Evolutionary conservation across 2,888 invertebrate species (phyloP), one percentile per base, ranked within the genome.

Genomic region (Globia sparganii): DNA sequence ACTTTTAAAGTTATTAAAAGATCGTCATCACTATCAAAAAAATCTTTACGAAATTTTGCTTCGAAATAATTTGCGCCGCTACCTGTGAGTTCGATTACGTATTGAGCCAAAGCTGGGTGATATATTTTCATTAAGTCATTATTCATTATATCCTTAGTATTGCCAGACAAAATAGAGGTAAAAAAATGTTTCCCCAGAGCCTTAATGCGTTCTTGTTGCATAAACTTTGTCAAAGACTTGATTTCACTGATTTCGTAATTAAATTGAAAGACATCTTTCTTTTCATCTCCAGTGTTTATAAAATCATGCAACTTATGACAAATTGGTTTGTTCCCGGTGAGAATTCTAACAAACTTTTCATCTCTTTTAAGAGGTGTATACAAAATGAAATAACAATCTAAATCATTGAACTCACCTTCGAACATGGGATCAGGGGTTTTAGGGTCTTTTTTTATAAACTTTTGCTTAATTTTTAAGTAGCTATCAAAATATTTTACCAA

Each of bases 401-500:
- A 75, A 43, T 89, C 79, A 21, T 80, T 80, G 77, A 87, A 90
- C 53, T 87, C 81, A 25, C 88, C 90, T 40, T 87, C 80, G n/a
- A 92, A 92, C 86, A 92, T 88, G 18, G 87, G 83, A 68, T 91
- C 84, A 25, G 25, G 49, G 18, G 13, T 84, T 70, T 85, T 73
- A 46, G 78, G 5, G 4, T 71, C 78, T 8, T 85, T 87, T 0
- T 83, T 75, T 64, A 71, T 73, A 75, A 92, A 90, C 40, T 81
- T 90, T 1, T 88, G 85, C 72, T 86, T 91, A 53, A 92, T 91
- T 81, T 85, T 89, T 59, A 91, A 66, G 69, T 89, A 91, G 69
- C 92, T 92, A 15, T 91, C 89, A 75, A 86, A 91, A 80, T 92
- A 91, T 81, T 89, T 91, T 0, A 80, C 75, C 31, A 92, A 82